A percentile compares a stretch with the other conserved stretches of the same genome.
These are phyloP conservation scores for Sylvilagus floridanus DNA, from an alignment of 2,797 vertebrate genomes.

Conservation along the genomic window DNA sequence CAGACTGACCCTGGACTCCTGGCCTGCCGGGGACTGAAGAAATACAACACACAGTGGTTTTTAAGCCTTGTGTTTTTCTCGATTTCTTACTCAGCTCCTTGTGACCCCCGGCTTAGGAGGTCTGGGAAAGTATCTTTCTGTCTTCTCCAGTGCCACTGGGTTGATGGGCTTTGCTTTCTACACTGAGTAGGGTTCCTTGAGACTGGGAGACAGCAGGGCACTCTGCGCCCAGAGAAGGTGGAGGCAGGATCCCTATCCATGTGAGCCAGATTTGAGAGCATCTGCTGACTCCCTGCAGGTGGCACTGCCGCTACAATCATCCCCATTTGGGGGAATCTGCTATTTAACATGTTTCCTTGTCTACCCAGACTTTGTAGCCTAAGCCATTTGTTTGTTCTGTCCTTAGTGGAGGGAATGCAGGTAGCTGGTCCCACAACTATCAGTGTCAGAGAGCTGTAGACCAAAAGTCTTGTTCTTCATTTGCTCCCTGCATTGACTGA, in stretches of 20 bases:
- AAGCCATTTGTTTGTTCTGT: not conserved
- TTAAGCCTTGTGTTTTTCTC: not conserved
- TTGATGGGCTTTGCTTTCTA: not conserved
- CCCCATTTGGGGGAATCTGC: not conserved
- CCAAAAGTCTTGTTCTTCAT: not conserved
- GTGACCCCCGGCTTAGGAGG: not conserved
- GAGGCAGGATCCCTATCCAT: not conserved
- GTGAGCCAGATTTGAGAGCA: not conserved
- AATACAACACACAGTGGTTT: not conserved
- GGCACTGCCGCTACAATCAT: not conserved
- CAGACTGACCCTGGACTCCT: not conserved
- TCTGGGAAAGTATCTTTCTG: conserved; percentile 40
- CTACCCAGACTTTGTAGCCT: not conserved
- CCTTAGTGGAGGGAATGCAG: not conserved
- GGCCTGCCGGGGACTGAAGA: not conserved
- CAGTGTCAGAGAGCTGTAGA: not conserved
- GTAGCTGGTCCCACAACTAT: not conserved
- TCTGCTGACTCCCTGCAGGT: not conserved
- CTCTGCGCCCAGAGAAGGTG: not conserved
- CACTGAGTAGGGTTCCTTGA: not conserved
- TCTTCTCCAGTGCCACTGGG: not conserved
- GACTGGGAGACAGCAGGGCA: not conserved
- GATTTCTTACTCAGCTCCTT: not conserved
- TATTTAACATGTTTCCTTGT: not conserved
- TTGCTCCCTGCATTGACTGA: not conserved